Evolutionary conservation across 2,113 vertebrate species (phyloP), one percentile per base, ranked within the genome.

Genomic region (Chauna torquata): DNA sequence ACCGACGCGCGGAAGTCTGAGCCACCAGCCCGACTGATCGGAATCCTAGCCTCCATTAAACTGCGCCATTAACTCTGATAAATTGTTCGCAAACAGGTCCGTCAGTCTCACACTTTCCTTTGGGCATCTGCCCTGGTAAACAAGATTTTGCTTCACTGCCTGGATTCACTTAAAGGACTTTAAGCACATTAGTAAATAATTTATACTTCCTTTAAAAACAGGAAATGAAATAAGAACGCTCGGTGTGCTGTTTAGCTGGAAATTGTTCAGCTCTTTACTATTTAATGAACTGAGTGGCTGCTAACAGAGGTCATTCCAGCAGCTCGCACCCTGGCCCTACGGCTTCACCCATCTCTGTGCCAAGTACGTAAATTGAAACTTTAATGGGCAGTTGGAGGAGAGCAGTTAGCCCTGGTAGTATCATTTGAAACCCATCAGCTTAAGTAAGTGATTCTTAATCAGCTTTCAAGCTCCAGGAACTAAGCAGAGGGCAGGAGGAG

Each of bases 281-380:
- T 94, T 94, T 91, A 75, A 97, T 94, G 95, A 94, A 55, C 16
- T 1, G 0, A 18, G 80, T 45, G 94, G 65, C 74, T 77, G 92
- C 90, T 78, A 58, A 36, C 93, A 58, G 90, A 74, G 90, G 74
- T 74, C 85, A 83, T 49, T 90, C 95, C 94, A 96, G 69, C 74
- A 50, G 71, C 93, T 94, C 81, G 50, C 88, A 36, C 83, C 77
- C 32, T 0, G 8, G 45, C 78, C 84, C 58, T 12, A 4, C 0
- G 0, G 49, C 92, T 50, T 62, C 58, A 12, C 58, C n/a, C 17
- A 8, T 13, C 58, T 50, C 75, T 3, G 40, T 1, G 12, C 16
- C 2, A 75, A 50, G 55, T 14, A 45, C 3, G 76, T 34, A 80
- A 93, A 92, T 8, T n/a, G 93, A 86, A 50, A 86, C 94, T 30